Evolutionary conservation across 2,888 invertebrate species (phyloP), one percentile per base, ranked within the genome.

Genomic region (Enchytraeus crypticus): DNA sequence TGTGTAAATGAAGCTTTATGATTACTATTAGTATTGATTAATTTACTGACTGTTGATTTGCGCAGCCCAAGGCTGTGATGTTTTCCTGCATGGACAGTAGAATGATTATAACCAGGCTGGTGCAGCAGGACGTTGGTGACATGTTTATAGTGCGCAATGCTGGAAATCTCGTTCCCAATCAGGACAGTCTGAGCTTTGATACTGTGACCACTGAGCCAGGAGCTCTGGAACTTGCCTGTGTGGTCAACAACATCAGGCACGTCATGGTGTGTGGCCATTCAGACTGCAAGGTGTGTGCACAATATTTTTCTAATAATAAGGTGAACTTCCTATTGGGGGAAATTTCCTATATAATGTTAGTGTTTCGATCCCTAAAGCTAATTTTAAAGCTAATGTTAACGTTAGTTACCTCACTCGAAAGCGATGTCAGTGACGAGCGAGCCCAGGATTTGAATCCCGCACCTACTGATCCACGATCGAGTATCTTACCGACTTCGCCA

Each of bases 71-170:
- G 84, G 92, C 93, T 66, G 88, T 96, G 65, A 91, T 96, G 82
- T 93, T 96, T 81, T 92, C 93, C 49, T 97, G 96, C 80, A 95
- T 97, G 88, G 96, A 97, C 84, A 92, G 92, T 79, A 84, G 97
- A 81, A 91, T 97, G 88, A 87, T 95, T 72, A 93, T 96, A 29
- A 92, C 95, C 62, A 84, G 92, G 78, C 92, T 95, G 79, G 92
- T 92, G 60, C 89, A 92, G 83, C 91, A 91, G 59, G 88, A 91
- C 80, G 90, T 95, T 66, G 97, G 97, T 51, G 95, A 97, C 79
- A 93, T 95, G 92, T 96, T 95, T 83, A 89, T 96, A 71, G 92
- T 96, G 1, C 84, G 96, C 80, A 97, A 96, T 83, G 93, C 96
- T 51, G 97, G 78, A 3, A 97, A 96, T 79, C 83, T 97, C 61